A percentile compares a stretch with the other conserved stretches of the same genome.
These are phyloP conservation scores for Lathamus discolor DNA, from an alignment of 2,113 vertebrate species.

Conservation along the genomic window DNA sequence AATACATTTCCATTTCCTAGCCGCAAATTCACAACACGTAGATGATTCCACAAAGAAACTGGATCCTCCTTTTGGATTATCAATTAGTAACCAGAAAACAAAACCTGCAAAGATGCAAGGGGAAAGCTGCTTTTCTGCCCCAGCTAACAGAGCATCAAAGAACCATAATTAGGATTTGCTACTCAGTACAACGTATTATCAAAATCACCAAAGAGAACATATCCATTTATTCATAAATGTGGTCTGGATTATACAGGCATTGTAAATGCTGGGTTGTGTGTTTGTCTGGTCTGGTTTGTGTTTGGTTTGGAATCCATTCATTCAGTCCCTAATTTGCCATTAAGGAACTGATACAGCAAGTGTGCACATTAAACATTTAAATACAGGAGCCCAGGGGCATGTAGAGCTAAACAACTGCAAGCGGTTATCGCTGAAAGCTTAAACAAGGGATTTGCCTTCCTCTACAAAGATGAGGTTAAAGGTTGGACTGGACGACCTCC, in stretches of 20 bases:
- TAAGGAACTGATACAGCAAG: conserved; percentile 59
- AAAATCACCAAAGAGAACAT: conserved; percentile 40
- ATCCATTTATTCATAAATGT: conserved; percentile 36
- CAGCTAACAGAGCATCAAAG: conserved; percentile 6
- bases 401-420: conserved; percentile 30
- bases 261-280: background rate
- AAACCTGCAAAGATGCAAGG: background rate
- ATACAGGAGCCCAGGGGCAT: conserved; percentile 20
- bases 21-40: background rate
- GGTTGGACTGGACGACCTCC: background rate
- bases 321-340: conserved; percentile 57
- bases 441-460: conserved; percentile 50
- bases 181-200: conserved; percentile 3
- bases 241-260: conserved; percentile 45
- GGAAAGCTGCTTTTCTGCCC: background rate
- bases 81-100: conserved; percentile 6
- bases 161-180: conserved; percentile 17
- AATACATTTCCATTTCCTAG: background rate
- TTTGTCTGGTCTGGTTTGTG: conserved; percentile 39
- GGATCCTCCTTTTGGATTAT: background rate
- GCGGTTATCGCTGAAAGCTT: conserved; percentile 15
- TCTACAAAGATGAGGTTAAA: conserved; percentile 14
- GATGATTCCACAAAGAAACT: background rate
- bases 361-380: conserved; percentile 46
- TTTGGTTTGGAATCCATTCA: conserved; percentile 59